Percentiles rank a stretch among this genome's conserved stretches.
phyloP scores from a whole-genome alignment of 2,888 invertebrate genomes.

The Philereme transversata region DNA sequence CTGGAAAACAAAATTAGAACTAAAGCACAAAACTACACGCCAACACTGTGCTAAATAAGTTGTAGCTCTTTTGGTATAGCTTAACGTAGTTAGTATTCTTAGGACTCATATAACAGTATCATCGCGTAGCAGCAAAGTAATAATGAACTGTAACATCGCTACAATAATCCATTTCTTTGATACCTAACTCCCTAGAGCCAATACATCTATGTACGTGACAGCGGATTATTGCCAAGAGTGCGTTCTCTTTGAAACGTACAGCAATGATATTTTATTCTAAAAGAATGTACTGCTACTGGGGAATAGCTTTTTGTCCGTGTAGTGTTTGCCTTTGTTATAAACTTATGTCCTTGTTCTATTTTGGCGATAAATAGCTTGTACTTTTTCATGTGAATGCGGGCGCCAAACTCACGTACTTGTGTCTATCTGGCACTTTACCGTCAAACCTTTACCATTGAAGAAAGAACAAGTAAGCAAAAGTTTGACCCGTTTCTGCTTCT shows the following conservation, averaged over 20 bases:
- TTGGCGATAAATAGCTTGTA: background rate
- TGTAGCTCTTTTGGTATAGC: no score
- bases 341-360: background rate
- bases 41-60: no score
- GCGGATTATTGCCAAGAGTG: slow-evolving; percentile 29
- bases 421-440: no score
- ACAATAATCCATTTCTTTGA: background rate
- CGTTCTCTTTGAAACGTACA: slow-evolving; percentile 28
- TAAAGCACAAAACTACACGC: no score
- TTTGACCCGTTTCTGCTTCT: no score
- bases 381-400: slow-evolving; percentile 5
- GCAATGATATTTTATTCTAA: slow-evolving; percentile 27
- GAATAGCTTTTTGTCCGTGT: slow-evolving; percentile 13
- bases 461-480: no score
- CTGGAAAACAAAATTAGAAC: no score
- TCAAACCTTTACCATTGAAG: no score
- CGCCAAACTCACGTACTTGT: no score
- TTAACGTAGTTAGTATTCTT: no score
- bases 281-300: slow-evolving; percentile 20
- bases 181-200: slow-evolving; percentile 15
- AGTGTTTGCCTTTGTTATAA: slow-evolving; percentile 12
- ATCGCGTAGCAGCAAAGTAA: no score
- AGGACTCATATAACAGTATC: no score
- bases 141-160: background rate
- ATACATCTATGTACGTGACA: slow-evolving; percentile 27